A percentile compares a stretch with the other conserved stretches of the same genome.
These are phyloP conservation scores for Kuschelorhynchus macadamiae DNA, from an alignment of 2,888 invertebrate genomes.

Conservation along the genomic window DNA sequence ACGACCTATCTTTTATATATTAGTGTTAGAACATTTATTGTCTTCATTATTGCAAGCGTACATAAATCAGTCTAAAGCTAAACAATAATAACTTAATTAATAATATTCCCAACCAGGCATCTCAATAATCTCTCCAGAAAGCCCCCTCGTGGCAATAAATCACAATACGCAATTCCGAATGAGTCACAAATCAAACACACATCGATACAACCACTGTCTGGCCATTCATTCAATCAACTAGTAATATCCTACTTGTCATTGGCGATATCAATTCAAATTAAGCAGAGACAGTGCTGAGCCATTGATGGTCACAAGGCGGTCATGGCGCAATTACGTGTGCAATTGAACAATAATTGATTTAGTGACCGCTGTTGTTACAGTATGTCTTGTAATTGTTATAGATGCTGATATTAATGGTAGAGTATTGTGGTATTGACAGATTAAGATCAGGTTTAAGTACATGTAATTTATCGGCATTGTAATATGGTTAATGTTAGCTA, in stretches of 20 bases:
- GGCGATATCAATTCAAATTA: constrained; percentile 66
- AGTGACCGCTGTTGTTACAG: constrained; percentile 47
- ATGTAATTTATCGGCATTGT: no score
- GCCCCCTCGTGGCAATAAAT: constrained; percentile 20
- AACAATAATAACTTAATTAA: constrained; percentile 37
- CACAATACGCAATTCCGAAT: constrained; percentile 16
- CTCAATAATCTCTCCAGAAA: constrained; percentile 21
- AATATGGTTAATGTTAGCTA: no score
- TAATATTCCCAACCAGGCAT: not conserved
- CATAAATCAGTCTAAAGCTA: constrained; percentile 25
- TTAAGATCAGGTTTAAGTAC: not conserved
- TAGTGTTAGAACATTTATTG: no score
- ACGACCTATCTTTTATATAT: no score
- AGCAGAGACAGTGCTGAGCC: constrained; percentile 51
- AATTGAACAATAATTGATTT: constrained; percentile 66
- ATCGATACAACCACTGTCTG: constrained; percentile 37
- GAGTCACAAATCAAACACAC: constrained; percentile 38
- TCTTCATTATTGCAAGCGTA: no score
- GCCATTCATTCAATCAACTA: constrained; percentile 46
- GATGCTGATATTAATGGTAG: constrained; percentile 22
- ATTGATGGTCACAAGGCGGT: constrained; percentile 51
- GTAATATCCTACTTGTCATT: constrained; percentile 58
- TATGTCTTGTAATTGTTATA: constrained; percentile 31
- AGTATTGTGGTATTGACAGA: constrained; percentile 9
- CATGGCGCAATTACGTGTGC: constrained; percentile 65